phyloP scores from a whole-genome alignment of 1,140 invertebrate species.

The Drosophila sucinea region DNA sequence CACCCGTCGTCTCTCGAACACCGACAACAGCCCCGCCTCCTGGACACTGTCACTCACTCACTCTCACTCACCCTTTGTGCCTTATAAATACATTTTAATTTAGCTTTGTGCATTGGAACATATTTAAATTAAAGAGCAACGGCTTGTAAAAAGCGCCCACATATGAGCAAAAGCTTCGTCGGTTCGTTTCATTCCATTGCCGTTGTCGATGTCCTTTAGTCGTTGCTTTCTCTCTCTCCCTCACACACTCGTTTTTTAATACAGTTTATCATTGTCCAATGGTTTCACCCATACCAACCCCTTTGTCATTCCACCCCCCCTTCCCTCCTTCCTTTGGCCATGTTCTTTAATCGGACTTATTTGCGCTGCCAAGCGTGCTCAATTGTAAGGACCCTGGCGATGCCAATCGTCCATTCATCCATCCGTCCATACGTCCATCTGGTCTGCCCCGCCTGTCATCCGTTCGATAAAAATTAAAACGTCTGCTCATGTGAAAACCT shows the following conservation, averaged over 20 bases:
- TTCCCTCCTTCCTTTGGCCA: neutral
- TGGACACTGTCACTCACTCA: too few relatives aligned
- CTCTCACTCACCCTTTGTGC: constrained; percentile 12
- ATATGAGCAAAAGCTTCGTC: constrained; percentile 8
- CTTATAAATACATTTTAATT: constrained; percentile 79
- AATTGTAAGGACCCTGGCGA: constrained; percentile 48
- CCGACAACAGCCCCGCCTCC: too few relatives aligned
- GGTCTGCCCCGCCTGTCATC: constrained; percentile 41
- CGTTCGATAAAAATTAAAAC: constrained; percentile 78
- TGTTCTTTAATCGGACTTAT: constrained; percentile 52
- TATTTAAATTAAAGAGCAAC: constrained; percentile 78
- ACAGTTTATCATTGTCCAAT: constrained; percentile 72
- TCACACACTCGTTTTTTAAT: constrained; percentile 53
- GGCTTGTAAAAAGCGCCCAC: constrained; percentile 72
- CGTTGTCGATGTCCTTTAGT: constrained; percentile 7
- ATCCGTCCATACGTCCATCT: neutral
- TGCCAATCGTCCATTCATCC: constrained; percentile 32
- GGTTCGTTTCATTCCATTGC: constrained; percentile 25
- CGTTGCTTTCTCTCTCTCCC: constrained; percentile 2
- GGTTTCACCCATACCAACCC: constrained; percentile 25
- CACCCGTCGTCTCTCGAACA: too few relatives aligned
- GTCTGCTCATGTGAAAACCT: constrained; percentile 68
- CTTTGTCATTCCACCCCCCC: constrained; percentile 3
- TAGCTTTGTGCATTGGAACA: constrained; percentile 80
- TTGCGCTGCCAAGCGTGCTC: constrained; percentile 70